These are phyloP conservation scores for Antheraea mylitta DNA, from an alignment of 1,140 invertebrate genomes.

Conservation along the genomic window DNA sequence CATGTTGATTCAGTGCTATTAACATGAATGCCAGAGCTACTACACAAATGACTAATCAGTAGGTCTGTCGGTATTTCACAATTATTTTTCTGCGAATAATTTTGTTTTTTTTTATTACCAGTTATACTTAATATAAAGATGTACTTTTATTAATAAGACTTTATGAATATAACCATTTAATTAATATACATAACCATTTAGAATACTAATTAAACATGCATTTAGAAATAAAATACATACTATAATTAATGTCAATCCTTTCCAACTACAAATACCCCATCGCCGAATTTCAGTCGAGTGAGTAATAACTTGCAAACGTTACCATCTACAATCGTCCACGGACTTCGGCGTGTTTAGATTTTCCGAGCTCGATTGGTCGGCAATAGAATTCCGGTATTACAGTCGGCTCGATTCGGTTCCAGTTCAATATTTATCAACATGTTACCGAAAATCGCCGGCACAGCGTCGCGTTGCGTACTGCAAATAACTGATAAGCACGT, in stretches of 20 bases:
- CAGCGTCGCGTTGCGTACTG: constrained; percentile 45
- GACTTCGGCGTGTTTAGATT: constrained; percentile 24
- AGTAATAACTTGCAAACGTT: constrained; percentile 21
- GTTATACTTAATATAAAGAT: too few species aligned
- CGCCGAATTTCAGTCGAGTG: constrained; percentile 18
- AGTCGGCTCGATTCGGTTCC: constrained; percentile 4
- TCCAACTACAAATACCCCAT: constrained; percentile 10
- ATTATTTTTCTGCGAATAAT: too few species aligned
- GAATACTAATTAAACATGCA: too few species aligned
- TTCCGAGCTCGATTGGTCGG: constrained; percentile 13
- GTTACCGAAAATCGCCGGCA: constrained; percentile 47
- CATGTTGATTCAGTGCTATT: too few species aligned
- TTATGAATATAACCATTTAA: too few species aligned
- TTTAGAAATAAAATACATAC: too few species aligned
- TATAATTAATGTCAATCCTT: background rate
- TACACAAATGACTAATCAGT: too few species aligned
- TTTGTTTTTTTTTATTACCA: too few species aligned
- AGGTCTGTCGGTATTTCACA: too few species aligned
- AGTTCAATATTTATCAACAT: constrained; percentile 67
- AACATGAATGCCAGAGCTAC: too few species aligned
- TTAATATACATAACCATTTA: too few species aligned
- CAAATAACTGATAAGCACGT: constrained; percentile 74
- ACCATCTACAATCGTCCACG: constrained; percentile 12
- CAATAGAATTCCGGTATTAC: constrained; percentile 11
- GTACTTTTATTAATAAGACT: too few species aligned